A percentile compares a stretch with the other conserved stretches of the same genome.
phyloP scores from a whole-genome alignment of 2,797 vertebrate genomes.

The Tenualosa ilisha region DNA sequence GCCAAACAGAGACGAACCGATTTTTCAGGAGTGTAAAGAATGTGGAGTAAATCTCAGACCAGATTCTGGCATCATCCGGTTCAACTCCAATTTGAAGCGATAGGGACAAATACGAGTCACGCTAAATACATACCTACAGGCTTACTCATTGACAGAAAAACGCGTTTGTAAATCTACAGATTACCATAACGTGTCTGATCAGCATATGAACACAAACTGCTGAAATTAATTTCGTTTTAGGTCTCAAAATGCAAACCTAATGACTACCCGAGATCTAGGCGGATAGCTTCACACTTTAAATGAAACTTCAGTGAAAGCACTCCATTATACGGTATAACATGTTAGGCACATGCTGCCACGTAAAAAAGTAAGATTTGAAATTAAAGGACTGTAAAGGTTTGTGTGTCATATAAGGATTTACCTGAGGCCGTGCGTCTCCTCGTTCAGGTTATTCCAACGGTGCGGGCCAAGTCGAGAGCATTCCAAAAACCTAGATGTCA shows the following conservation, averaged over 20 bases:
- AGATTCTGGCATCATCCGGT: not conserved
- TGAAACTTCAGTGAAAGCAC: not conserved
- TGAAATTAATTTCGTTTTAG: not conserved
- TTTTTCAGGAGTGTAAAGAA: not conserved
- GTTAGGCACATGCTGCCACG: not conserved
- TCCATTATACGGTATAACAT: not conserved
- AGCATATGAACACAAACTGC: not conserved
- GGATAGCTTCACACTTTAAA: not conserved
- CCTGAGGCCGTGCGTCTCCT: constrained; percentile 55
- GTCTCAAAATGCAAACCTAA: not conserved
- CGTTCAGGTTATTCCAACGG: constrained; percentile 42
- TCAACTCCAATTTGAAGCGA: no score
- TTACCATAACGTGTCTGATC: not conserved
- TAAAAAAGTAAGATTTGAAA: no score
- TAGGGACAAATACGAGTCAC: no score
- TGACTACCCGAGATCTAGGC: not conserved
- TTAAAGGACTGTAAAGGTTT: no score
- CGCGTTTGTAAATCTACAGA: not conserved
- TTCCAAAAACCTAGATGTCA: constrained; percentile 63
- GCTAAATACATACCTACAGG: no score
- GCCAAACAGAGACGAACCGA: not conserved
- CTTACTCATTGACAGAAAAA: not conserved
- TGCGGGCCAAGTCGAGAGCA: constrained; percentile 42
- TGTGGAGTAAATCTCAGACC: no score
- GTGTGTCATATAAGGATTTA: constrained; percentile 41